Conservation (phyloP, 2,888 invertebrate genomes). For the Blera fallax region DNA sequence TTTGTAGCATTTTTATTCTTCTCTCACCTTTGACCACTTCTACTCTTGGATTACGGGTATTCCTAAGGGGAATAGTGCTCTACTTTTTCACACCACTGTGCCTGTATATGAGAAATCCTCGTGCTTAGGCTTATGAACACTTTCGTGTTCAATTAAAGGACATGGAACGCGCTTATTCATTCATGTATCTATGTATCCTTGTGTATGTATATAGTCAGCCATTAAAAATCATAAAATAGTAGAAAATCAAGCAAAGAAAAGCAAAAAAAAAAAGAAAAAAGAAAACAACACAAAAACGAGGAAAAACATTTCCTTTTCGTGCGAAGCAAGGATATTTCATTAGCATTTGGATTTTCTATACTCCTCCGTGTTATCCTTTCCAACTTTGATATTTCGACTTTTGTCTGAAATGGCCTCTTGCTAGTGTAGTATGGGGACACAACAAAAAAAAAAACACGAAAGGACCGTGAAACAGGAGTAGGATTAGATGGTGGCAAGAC, state of each 20-base stretch:
- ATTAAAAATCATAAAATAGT: slow-evolving; percentile 58
- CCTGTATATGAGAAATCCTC: neutral
- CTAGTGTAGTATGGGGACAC: neutral
- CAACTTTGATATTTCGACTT: slow-evolving; percentile 66
- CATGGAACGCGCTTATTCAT: slow-evolving; percentile 36
- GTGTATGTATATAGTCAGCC: neutral
- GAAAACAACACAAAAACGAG: neutral
- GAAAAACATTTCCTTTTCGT: slow-evolving; percentile 65
- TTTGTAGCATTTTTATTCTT: no score
- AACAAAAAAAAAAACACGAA: neutral
- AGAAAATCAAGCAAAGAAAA: slow-evolving; percentile 49
- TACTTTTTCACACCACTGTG: slow-evolving; percentile 8
- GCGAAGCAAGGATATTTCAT: slow-evolving; percentile 70
- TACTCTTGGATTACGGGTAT: no score
- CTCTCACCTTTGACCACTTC: neutral
- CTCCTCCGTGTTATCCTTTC: slow-evolving; percentile 27
- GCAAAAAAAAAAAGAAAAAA: neutral
- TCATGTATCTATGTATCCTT: neutral
- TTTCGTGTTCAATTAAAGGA: slow-evolving; percentile 33
- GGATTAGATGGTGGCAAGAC: slow-evolving; percentile 48
- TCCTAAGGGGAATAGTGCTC: no score
- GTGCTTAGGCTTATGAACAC: slow-evolving; percentile 7
- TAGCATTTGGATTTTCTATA: slow-evolving; percentile 50
- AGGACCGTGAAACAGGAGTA: slow-evolving; percentile 24
- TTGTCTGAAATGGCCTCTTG: slow-evolving; percentile 34